Evolutionary conservation across 2,113 vertebrate species (phyloP).

Genomic region (Oreochromis aureus): DNA sequence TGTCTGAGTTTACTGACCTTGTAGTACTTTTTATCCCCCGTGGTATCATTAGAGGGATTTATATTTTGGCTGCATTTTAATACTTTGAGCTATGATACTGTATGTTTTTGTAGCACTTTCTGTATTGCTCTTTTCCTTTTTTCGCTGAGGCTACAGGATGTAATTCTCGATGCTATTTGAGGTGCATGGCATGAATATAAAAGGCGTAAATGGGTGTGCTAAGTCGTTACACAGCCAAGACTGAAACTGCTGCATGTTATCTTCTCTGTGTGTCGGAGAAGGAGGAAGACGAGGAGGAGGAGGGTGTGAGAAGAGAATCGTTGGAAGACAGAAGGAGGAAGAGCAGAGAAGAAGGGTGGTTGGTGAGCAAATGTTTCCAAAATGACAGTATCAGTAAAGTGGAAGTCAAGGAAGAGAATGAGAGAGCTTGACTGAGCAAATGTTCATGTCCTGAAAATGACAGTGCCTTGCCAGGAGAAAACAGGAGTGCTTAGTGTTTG

Average conservation of each 20-base stretch:
- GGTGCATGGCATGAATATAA: background rate
- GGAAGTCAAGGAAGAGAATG: constrained; percentile 4
- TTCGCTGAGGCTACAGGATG: background rate
- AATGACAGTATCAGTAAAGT: constrained; percentile 46
- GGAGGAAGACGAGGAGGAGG: background rate
- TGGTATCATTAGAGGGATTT: constrained; percentile 11
- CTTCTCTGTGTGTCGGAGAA: background rate
- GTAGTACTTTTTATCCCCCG: background rate
- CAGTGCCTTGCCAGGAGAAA: constrained; percentile 21
- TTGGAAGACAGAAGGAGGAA: background rate
- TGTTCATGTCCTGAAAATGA: constrained; percentile 35
- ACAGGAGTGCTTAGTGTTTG: constrained; percentile 36
- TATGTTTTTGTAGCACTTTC: background rate
- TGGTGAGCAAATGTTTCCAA: constrained; percentile 43
- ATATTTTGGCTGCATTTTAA: constrained; percentile 10
- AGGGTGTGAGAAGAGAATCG: background rate
- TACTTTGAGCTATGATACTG: background rate
- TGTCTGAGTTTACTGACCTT: constrained; percentile 14
- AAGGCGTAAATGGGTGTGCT: background rate
- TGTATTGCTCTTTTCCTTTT: background rate
- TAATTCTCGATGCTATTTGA: background rate
- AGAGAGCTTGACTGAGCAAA: constrained; percentile 48
- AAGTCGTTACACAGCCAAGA: background rate
- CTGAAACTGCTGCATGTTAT: constrained; percentile 7
- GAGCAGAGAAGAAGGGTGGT: background rate